These are phyloP conservation scores for Sclerodermus sp. DNA, from an alignment of 2,888 invertebrate genomes.

Conservation along the genomic window DNA sequence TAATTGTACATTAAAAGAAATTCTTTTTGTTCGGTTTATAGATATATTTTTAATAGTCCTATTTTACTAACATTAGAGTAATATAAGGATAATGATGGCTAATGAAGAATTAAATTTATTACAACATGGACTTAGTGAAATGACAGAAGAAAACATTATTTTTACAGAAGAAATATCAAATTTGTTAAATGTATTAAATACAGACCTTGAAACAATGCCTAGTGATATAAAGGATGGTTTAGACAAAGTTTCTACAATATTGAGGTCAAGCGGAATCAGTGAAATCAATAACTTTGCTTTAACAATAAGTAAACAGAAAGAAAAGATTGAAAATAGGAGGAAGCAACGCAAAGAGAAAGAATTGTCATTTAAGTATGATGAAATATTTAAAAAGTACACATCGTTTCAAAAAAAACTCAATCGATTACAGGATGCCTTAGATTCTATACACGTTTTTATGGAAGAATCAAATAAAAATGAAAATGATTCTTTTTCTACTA, in stretches of 20 bases:
- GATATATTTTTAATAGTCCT: no score
- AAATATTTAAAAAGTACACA: slow-evolving; percentile 31
- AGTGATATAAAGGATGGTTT: slow-evolving; percentile 36
- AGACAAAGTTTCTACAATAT: slow-evolving; percentile 31
- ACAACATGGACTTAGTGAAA: no score
- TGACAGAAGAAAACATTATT: background rate
- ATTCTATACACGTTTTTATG: slow-evolving; percentile 24
- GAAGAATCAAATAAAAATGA: slow-evolving; percentile 20
- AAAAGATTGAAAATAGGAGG: slow-evolving; percentile 30
- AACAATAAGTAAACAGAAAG: slow-evolving; percentile 29
- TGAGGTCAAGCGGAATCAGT: slow-evolving; percentile 38
- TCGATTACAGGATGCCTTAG: slow-evolving; percentile 26
- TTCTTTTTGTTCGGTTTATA: no score
- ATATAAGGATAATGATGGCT: background rate
- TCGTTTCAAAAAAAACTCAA: slow-evolving; percentile 33
- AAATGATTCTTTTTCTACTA: slow-evolving; percentile 31
- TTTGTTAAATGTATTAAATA: slow-evolving; percentile 21
- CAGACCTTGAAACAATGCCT: slow-evolving; percentile 36
- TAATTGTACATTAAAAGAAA: no score
- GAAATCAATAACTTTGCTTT: slow-evolving; percentile 34
- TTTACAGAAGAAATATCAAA: background rate
- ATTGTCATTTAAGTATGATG: slow-evolving; percentile 33
- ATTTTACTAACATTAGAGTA: no score
- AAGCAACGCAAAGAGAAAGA: slow-evolving; percentile 33
- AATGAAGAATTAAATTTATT: no score